These are phyloP conservation scores for Steromphala cineraria DNA, from an alignment of 2,888 invertebrate species.

Conservation along the genomic window DNA sequence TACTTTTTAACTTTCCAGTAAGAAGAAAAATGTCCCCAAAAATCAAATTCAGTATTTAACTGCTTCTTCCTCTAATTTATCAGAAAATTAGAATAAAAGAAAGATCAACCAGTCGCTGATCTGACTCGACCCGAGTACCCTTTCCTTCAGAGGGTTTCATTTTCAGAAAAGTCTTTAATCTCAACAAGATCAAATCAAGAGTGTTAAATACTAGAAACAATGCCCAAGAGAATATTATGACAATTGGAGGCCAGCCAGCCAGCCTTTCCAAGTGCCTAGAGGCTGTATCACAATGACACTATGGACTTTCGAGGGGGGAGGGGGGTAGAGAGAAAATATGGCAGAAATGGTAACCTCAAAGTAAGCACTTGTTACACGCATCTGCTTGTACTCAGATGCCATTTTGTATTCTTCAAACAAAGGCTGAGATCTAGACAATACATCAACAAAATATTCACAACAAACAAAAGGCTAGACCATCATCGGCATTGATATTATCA, in stretches of 20 bases:
- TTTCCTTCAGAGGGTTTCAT: too few relatives aligned
- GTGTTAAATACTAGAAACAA: too few relatives aligned
- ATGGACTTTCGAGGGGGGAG: not conserved
- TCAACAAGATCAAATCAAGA: too few relatives aligned
- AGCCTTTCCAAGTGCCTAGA: not conserved
- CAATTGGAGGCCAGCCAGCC: not conserved
- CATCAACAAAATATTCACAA: conserved; percentile 20
- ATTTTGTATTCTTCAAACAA: conserved; percentile 13
- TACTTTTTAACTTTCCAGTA: too few relatives aligned
- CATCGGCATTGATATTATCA: not conserved
- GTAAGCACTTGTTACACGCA: not conserved
- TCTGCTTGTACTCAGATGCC: conserved; percentile 6
- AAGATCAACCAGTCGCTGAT: too few relatives aligned
- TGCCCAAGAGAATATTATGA: too few relatives aligned
- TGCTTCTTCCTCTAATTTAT: too few relatives aligned
- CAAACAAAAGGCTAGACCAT: conserved; percentile 20
- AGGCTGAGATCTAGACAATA: conserved; percentile 20
- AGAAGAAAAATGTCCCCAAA: too few relatives aligned
- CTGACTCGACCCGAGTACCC: too few relatives aligned
- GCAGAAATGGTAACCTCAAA: not conserved
- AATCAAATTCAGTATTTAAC: too few relatives aligned
- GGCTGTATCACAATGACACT: conserved; percentile 1
- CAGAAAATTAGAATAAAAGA: too few relatives aligned
- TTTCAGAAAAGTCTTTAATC: too few relatives aligned
- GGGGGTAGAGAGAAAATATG: not conserved